Base-by-base conservation (phyloP, 2,113 vertebrate genomes). In the Apteryx owenii region DNA sequence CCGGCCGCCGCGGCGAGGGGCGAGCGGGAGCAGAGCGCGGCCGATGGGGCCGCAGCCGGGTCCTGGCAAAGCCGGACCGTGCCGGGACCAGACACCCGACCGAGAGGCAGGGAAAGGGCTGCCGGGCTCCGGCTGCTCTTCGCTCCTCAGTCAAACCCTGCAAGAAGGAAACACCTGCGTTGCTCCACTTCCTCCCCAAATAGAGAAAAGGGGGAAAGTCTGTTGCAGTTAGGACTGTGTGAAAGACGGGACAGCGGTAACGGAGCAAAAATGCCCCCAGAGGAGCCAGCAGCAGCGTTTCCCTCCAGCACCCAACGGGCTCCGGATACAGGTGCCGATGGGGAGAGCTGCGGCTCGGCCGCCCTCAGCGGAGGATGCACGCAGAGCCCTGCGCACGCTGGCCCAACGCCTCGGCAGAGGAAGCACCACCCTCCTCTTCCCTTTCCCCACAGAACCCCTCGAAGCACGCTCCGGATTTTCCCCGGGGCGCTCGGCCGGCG, bases 181-280 rank as follows among this genome's bases (percentile, higher is more conserved):
- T 17, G 60, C 53, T 23, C 33, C 7, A 26, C 0, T 1, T 29
- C 22, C 38, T 60, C 18, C 70, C 13, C 54, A 54, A 3, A 42
- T 15, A 23, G 4, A 5, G 12, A 10, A 46, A 33, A 60, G 22
- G 38, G 44, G 42, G 15, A 19, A 1, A 1, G 64, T 22, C 22
- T 48, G 0, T 2, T 8, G n/a, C 42, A 22, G 53, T 12, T n/a
- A 11, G 36, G 51, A 50, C 18, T 38, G 36, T 7, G 36, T 46
- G 13, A 1, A 5, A 40, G 72, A 23, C 2, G 1, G 7, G 62
- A 44, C 17, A 38, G 36, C 1, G 3, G 53, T 21, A 28, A 46
- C 44, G 16, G 5, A 51, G 21, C 48, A 62, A 46, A 10, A 64
- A 61, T 56, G 40, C 12, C 4, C 2, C 60, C 78, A 56, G n/a